Base-by-base conservation (phyloP, 2,797 vertebrate genomes). In the Hybognathus amarus region DNA sequence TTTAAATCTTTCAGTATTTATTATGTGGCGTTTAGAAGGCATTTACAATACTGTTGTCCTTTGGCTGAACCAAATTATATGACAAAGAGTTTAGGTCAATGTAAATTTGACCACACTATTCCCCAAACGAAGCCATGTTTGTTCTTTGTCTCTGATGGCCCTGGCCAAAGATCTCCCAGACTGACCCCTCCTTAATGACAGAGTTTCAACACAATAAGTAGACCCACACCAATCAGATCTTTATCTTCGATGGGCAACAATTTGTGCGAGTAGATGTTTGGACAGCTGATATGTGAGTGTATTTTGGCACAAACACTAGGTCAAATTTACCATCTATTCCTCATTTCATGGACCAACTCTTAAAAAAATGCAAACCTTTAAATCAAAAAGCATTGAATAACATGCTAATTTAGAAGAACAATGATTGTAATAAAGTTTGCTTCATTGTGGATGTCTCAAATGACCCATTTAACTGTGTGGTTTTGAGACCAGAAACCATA, bases 211-310 rank as follows among this genome's bases (percentile, higher is more conserved):
- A 79, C 79, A 77, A n/a, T 30, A 52, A 63, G 42, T 42, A 76
- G 47, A 56, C 50, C 24, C 70, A 42, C 18, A 80, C 12, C 27
- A 56, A 33, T n/a, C 54, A 85, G 77, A 87, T 81, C 54, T 85
- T 74, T 80, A 87, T 89, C 82, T 84, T 42, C 74, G 20, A 68
- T 73, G 61, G 50, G 40, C 73, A 85, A 79, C 52, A 33, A 68
- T 66, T 45, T 18, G 54, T 61, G 11, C 36, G 27, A 67, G 36
- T 86, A 70, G 20, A 47, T 85, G 74, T 89, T 85, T 89, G 56
- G 68, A 80, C 87, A 90, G 87, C 66, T 64, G 85, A 86, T 33
- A 2, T 27, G 50, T 42, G 17, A 63, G 33, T 86, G 71, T 77
- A 52, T 52, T 47, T 80, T 83, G 81, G 70, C 45, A 10, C 50